Percentiles rank a stretch among this genome's conserved stretches.
These are phyloP conservation scores for Leptonema lineaticorne DNA, from an alignment of 1,140 invertebrate genomes.

Conservation along the genomic window DNA sequence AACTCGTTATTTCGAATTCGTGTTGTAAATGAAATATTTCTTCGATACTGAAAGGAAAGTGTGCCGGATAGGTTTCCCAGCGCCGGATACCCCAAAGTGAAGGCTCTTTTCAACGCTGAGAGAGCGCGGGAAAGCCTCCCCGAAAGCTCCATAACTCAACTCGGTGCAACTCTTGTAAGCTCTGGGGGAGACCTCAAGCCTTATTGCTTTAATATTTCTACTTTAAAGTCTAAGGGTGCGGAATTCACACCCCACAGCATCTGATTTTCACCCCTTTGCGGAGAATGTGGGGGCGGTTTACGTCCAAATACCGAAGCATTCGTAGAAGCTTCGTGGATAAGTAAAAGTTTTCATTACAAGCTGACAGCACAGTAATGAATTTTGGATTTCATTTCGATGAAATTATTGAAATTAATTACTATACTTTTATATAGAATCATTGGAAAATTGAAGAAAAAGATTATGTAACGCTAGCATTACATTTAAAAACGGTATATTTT, in stretches of 20 bases:
- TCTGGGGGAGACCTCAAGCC: constrained; percentile 42
- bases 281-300: constrained; percentile 11
- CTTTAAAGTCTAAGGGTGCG: constrained; percentile 40
- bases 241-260: constrained; percentile 34
- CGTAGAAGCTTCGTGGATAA: constrained; percentile 15
- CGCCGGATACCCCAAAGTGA: constrained; percentile 19
- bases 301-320: constrained; percentile 29
- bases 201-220: constrained; percentile 43
- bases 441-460: no score
- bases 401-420: constrained; percentile 19
- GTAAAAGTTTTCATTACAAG: constrained; percentile 39
- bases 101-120: constrained; percentile 34
- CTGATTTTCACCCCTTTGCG: constrained; percentile 36
- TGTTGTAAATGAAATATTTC: background rate
- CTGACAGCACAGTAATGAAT: constrained; percentile 26
- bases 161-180: constrained; percentile 42
- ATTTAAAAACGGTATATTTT: no score
- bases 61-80: constrained; percentile 24
- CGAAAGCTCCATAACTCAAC: constrained; percentile 42
- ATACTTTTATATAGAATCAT: no score
- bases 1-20: background rate
- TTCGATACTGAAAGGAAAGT: constrained; percentile 1
- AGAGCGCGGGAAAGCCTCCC: constrained; percentile 17
- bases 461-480: no score
- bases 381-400: constrained; percentile 19